These are phyloP conservation scores for Nebria ingens DNA, from an alignment of 1,140 invertebrate genomes.

Conservation along the genomic window DNA sequence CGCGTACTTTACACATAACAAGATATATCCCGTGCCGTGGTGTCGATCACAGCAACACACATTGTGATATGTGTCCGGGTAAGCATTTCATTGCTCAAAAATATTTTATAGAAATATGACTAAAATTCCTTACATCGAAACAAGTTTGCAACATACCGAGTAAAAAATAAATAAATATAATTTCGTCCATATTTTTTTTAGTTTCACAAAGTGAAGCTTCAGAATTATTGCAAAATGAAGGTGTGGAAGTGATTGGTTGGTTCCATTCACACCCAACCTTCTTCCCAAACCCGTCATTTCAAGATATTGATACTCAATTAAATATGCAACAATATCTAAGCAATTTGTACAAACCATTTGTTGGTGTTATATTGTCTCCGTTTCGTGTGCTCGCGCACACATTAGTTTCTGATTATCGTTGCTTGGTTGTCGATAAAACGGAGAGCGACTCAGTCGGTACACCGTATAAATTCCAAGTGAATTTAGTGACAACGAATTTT, in stretches of 20 bases:
- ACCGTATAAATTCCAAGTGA: conserved; percentile 32
- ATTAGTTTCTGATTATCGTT: conserved; percentile 30
- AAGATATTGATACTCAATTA: conserved; percentile 49
- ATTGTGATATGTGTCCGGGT: conserved; percentile 72
- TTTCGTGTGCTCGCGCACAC: conserved; percentile 34
- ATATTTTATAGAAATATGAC: too few relatives aligned
- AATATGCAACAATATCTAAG: conserved; percentile 48
- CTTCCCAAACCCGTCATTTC: conserved; percentile 46
- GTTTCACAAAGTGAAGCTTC: conserved; percentile 46
- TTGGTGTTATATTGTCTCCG: conserved; percentile 47
- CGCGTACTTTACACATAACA: conserved; percentile 34
- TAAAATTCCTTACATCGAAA: too few relatives aligned
- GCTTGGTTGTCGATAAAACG: conserved; percentile 29
- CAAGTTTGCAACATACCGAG: too few relatives aligned
- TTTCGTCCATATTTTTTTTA: conserved; percentile 22
- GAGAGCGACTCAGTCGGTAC: conserved; percentile 23
- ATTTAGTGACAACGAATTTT: conserved; percentile 20
- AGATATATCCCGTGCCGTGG: conserved; percentile 46
- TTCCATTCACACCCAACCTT: conserved; percentile 59
- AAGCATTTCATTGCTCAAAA: too few relatives aligned
- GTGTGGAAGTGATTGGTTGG: conserved; percentile 48
- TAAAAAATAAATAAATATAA: too few relatives aligned
- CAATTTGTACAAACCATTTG: conserved; percentile 37
- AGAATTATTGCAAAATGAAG: conserved; percentile 38
- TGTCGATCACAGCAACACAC: conserved; percentile 45